These are phyloP conservation scores for Gymnoscopelus microlampas DNA, from an alignment of 2,797 vertebrate species.

Conservation along the genomic window DNA sequence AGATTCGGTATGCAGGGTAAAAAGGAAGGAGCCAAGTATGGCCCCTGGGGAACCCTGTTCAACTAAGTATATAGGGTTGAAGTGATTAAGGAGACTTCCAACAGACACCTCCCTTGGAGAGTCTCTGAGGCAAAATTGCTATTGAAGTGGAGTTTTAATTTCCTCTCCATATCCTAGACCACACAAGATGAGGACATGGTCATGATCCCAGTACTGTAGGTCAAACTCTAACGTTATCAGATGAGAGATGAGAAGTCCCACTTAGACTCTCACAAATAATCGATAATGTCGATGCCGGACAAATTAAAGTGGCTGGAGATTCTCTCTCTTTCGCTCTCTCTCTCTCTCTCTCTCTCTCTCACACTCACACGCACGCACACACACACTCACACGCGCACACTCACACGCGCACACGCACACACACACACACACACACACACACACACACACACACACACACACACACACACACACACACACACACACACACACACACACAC, in stretches of 20 bases:
- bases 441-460: neutral
- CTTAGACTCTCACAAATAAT: constrained; percentile 37
- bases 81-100: too few species aligned
- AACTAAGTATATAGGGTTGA: too few species aligned
- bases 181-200: neutral
- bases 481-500: neutral
- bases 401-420: constrained; percentile 7
- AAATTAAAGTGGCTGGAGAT: constrained; percentile 8
- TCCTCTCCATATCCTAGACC: constrained; percentile 4
- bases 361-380: neutral
- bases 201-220: constrained; percentile 10
- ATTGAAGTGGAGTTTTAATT: neutral
- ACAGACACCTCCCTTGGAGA: too few species aligned
- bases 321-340: neutral
- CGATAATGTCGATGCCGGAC: constrained; percentile 22
- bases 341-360: too few species aligned
- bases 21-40: too few species aligned
- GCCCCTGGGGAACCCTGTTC: too few species aligned
- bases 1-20: too few species aligned
- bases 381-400: neutral
- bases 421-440: neutral
- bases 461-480: neutral
- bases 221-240: constrained; percentile 24
- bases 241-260: constrained; percentile 31
- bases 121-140: too few species aligned